These are phyloP conservation scores for Solea senegalensis DNA, from an alignment of 2,113 vertebrate species.

Conservation along the genomic window DNA sequence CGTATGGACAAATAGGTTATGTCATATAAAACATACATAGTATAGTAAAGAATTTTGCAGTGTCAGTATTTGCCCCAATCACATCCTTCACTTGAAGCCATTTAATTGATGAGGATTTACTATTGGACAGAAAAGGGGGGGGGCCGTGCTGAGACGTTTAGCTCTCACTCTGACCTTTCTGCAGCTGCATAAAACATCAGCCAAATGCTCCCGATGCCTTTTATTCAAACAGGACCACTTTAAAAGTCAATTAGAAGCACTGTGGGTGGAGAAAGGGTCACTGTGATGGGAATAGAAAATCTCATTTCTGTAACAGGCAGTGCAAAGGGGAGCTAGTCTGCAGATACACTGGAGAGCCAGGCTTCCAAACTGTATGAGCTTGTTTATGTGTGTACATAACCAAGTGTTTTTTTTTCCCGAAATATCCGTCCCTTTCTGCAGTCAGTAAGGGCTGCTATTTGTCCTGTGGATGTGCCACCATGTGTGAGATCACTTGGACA, in stretches of 20 bases:
- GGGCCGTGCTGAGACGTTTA: background rate
- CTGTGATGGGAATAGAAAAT: constrained; percentile 25
- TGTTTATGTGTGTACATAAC: background rate
- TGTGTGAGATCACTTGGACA: constrained; percentile 29
- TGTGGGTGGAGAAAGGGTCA: constrained; percentile 8
- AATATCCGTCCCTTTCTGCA: background rate
- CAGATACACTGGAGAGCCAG: constrained; percentile 2
- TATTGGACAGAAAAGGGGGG: background rate
- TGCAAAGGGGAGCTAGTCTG: constrained; percentile 25
- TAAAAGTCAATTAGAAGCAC: constrained; percentile 55
- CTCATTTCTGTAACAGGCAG: constrained; percentile 29
- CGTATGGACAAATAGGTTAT: no score
- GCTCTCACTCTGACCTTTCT: constrained; percentile 49
- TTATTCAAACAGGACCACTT: constrained; percentile 9
- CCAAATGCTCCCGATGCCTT: constrained; percentile 13
- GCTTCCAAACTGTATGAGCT: background rate
- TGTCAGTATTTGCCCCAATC: constrained; percentile 23
- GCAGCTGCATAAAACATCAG: constrained; percentile 34
- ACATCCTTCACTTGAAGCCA: constrained; percentile 6
- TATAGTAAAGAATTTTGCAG: background rate
- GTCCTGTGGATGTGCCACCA: background rate
- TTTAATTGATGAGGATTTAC: constrained; percentile 30
- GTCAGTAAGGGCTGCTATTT: constrained; percentile 5
- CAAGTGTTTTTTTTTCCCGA: background rate
- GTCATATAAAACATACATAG: no score